Evolutionary conservation across 2,888 invertebrate genomes (phyloP), one percentile per base, ranked within the genome.

Genomic region (Carcina quercana): DNA sequence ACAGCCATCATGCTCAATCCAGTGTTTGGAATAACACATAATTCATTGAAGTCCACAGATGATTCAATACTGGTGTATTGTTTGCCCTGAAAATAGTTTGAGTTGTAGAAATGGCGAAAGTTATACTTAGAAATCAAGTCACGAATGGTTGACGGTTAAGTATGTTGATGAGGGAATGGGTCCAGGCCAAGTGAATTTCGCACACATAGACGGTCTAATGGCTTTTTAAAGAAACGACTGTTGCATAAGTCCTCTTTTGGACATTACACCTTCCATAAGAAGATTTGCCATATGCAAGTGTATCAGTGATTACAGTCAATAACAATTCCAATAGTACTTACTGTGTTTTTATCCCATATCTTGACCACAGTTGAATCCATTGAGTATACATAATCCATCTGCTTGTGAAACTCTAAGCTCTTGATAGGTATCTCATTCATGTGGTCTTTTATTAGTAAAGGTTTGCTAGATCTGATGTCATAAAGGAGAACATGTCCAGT

Each of bases 1-100:
- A 96, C 97, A 0, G 98, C 97, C 66, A 98, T 88, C 73, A 99
- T 95, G 49, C 97, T 83, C 69, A 99, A 87, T 30, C 96, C 98
- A 13, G 95, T 92, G 35, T 93, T 89, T 13, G 96, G 95, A 45
- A 96, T 89, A n/a, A 94, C 86, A 69, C 95, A 95, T 28, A 99
- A 86, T 67, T 97, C 95, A 79, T 98, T 99, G 48, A 97, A 92
- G 36, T 90, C 90, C 2, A 91, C 86, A 32, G 89, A 88, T 3
- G 96, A 91, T 79, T 98, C 97, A 48, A 99, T 94, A 28, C 96
- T 94, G 7, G 98, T 96, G 52, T 92, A 95, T 48, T 97, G 89
- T 79, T 96, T 95, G 11, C 98, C 98, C 92, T 93, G 58, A 34
- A 86, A 63, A 71, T 55, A n/a, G n/a, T n/a, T n/a, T n/a, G n/a